These are phyloP conservation scores for Sebastes goodei DNA, from an alignment of 2,797 vertebrate genomes.

Conservation along the genomic window DNA sequence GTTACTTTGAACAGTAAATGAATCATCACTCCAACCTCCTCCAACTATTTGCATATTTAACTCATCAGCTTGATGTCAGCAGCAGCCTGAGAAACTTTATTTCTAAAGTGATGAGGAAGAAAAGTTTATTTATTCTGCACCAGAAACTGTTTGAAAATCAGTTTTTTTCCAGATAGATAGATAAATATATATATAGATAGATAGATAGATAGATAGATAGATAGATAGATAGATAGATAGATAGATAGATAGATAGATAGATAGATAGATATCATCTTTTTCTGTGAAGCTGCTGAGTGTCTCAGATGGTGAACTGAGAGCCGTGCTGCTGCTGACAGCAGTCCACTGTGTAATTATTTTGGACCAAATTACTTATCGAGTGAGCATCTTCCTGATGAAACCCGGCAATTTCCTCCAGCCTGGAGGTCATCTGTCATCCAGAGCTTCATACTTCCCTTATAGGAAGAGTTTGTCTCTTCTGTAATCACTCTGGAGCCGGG, in stretches of 20 bases:
- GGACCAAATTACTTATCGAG: slow-evolving; percentile 65
- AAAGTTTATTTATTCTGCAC: not conserved
- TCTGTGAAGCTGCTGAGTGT: not conserved
- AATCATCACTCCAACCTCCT: not conserved
- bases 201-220: not conserved
- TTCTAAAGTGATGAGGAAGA: not conserved
- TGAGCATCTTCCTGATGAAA: slow-evolving; percentile 59
- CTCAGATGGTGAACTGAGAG: not conserved
- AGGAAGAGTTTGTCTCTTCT: slow-evolving; percentile 31
- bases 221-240: not conserved
- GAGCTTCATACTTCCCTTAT: slow-evolving; percentile 26
- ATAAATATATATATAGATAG: not conserved
- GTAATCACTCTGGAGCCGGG: slow-evolving; percentile 40
- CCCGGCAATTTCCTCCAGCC: slow-evolving; percentile 54
- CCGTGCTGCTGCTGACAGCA: not conserved
- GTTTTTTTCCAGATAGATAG: not conserved
- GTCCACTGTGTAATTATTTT: slow-evolving; percentile 57
- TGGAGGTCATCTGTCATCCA: slow-evolving; percentile 66
- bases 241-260: not conserved
- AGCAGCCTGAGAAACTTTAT: not conserved
- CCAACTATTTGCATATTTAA: not conserved
- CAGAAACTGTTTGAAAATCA: not conserved
- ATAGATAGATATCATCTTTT: not conserved
- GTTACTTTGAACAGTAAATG: not conserved
- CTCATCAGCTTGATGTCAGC: not conserved